Evolutionary conservation across 2,113 vertebrate species (phyloP), one percentile per base, ranked within the genome.

Genomic region (Hoplias malabaricus): DNA sequence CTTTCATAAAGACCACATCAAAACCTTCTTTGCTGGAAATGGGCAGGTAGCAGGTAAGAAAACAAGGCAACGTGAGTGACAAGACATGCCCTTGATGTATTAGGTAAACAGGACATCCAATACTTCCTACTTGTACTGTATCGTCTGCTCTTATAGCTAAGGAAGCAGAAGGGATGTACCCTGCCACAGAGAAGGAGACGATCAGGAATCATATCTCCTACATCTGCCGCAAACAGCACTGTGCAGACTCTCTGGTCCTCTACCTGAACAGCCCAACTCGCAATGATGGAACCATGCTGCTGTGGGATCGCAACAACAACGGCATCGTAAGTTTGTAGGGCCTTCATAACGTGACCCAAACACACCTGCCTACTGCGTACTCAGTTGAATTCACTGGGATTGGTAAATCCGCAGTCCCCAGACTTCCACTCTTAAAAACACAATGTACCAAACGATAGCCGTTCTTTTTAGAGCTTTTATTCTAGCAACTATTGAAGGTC

Each of bases 191-290:
- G 86, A 94, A 94, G 56, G 85, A 85, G 0, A 88, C 80, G 27
- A 93, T 94, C 29, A 89, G 93, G 36, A 92, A 91, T 81, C 91
- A 94, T 48, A 84, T 94, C 79, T 92, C 92, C 3, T 92, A 93
- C 80, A 66, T 94, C 79, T 94, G 93, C 84, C 87, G 93, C 63
- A 93, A 93, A 77, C 89, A 92, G 71, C 92, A 93, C 85, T 94
- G 93, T 1, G 93, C 91, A 0, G 93, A 94, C 85, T 87, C 92
- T 0, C 81, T 94, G 80, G 92, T 93, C 19, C 89, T 94, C 9
- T 94, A 92, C 82, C 87, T 94, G 69, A 94, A 94, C 89, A 93
- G 92, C 0, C 93, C 93, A 2, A 91, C 93, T 2, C 83, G 91
- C 73, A 92, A 84, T 1, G 93, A 93, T 1, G 93, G 93, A 34